Evolutionary conservation across 2,113 vertebrate genomes (phyloP), one percentile per base, ranked within the genome.

Genomic region (Meriones unguiculatus): DNA sequence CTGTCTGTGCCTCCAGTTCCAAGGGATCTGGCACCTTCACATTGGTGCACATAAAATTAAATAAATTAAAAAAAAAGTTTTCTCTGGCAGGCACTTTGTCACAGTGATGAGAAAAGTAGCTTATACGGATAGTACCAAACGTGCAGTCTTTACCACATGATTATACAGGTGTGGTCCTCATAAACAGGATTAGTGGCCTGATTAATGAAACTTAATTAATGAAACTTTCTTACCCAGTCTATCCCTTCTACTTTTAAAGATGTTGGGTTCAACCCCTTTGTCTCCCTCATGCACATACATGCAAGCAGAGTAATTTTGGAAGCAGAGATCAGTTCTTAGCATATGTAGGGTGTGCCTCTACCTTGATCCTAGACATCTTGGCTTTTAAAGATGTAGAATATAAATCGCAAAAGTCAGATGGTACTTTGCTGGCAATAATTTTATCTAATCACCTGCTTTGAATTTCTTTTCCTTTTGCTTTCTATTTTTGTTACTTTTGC

Each of bases 281-380:
- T 0, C 0, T 7, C 52, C 10, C 32, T 35, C n/a, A 57, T 35
- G 8, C 52, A 32, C 65, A 0, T 17, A 9, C 10, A 18, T 46
- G 46, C 32, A 57, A 57, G 46, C 46, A 28, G 22, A 3, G 10
- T 24, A 28, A 17, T 28, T 2, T 75, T 89, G 22, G 17, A 70
- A 70, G 38, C 18, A 84, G n/a, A 50, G 2, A 38, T 0, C 15
- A 46, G 20, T 32, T 22, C 17, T 72, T 4, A 78, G 9, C 8
- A 77, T 64, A 52, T 46, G 41, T 2, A 0, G 2, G 8, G 32
- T 85, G 15, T 77, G 2, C 50, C 32, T 32, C 4, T 7, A 11
- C 25, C 59, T 92, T 84, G 9, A 41, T 69, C 30, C 72, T 84
- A 57, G 20, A 57, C 0, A 32, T 28, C 9, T 11, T 11, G 73